Evolutionary conservation across 2,113 vertebrate genomes (phyloP).

Genomic region (Cyphomyrus plagiostoma): DNA sequence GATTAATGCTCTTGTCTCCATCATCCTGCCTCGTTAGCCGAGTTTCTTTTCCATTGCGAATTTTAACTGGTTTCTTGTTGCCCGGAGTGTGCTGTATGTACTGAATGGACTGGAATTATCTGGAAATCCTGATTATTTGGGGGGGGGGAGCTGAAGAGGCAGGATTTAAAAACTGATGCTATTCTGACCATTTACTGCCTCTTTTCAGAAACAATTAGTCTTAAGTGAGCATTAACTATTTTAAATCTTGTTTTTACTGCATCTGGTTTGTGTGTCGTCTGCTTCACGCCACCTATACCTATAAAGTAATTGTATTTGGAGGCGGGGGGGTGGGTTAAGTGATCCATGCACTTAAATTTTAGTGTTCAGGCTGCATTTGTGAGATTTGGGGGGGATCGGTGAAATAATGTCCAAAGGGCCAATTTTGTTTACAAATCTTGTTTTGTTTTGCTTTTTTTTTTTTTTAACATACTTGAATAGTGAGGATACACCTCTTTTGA

Average conservation of each 20-base stretch:
- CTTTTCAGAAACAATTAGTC: not conserved
- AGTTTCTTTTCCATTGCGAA: not conserved
- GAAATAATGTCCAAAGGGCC: slow-evolving; percentile 4
- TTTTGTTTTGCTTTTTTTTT: not conserved
- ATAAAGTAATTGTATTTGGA: not conserved
- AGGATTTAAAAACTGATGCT: not conserved
- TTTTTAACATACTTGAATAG: slow-evolving; percentile 23
- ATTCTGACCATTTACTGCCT: not conserved
- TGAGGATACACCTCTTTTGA: not conserved
- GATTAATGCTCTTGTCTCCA: not conserved
- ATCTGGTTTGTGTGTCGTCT: not conserved
- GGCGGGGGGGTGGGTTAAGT: not conserved
- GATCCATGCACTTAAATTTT: not conserved
- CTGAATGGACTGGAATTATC: not conserved
- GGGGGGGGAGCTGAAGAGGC: not conserved
- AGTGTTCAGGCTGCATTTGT: not conserved
- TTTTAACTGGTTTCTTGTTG: not conserved
- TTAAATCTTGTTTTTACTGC: not conserved
- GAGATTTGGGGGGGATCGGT: not conserved
- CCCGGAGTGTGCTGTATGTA: not conserved
- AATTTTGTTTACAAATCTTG: slow-evolving; percentile 23
- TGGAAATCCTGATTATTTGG: not conserved
- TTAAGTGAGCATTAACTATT: slow-evolving; percentile 3
- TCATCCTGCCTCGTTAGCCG: not conserved
- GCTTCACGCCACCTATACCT: not conserved